Conservation (phyloP, 2,888 invertebrate species). For the Hofmannophila pseudospretella region DNA sequence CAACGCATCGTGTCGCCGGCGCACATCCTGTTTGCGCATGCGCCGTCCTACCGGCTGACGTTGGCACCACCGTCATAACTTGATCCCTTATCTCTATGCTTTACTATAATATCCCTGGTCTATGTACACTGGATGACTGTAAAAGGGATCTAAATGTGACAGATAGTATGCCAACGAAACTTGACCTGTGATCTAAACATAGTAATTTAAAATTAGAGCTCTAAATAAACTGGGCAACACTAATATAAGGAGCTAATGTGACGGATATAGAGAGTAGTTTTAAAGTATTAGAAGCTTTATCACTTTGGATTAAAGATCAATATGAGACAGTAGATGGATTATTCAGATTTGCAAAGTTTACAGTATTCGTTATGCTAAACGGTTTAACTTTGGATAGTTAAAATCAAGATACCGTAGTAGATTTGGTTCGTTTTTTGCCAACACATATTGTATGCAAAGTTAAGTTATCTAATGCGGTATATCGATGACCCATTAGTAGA, state of each 20-base stretch:
- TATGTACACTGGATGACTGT: not conserved
- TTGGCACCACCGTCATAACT: not conserved
- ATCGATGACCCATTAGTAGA: no score
- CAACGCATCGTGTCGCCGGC: constrained; percentile 22
- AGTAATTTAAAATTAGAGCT: no score
- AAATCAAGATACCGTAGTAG: constrained; percentile 19
- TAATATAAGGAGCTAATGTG: not conserved
- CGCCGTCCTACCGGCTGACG: not conserved
- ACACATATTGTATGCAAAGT: constrained; percentile 28
- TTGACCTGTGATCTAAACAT: no score
- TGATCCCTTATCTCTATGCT: not conserved
- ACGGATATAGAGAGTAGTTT: not conserved
- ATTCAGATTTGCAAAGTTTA: not conserved
- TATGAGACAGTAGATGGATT: not conserved
- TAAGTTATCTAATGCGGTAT: no score
- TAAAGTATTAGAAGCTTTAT: not conserved
- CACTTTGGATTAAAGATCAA: not conserved
- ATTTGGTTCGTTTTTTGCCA: constrained; percentile 15
- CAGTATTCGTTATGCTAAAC: not conserved
- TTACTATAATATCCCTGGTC: not conserved
- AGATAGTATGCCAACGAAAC: no score
- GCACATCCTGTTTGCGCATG: constrained; percentile 31
- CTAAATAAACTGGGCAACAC: no score
- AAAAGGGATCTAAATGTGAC: not conserved
- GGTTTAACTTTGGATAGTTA: not conserved